Conservation (phyloP, 1,140 invertebrate species). For the Tetramorium alpestre region DNA sequence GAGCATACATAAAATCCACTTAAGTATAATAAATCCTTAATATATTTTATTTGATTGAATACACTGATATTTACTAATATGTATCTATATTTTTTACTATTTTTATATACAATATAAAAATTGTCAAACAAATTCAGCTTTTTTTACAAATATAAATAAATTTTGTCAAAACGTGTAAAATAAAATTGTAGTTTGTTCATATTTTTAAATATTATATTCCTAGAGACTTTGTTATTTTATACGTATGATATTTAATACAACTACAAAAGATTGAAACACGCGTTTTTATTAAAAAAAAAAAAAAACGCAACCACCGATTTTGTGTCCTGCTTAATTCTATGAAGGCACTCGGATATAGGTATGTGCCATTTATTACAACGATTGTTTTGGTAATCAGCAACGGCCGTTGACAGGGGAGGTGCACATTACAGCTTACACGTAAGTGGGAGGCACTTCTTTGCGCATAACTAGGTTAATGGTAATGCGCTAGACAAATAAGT, state of each 20-base stretch:
- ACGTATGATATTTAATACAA: neutral
- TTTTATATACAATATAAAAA: neutral
- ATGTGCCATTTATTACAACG: conserved; percentile 22
- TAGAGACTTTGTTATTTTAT: neutral
- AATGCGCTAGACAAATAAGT: conserved; percentile 60
- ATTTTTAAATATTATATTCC: neutral
- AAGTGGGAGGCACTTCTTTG: conserved; percentile 44
- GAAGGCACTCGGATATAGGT: neutral
- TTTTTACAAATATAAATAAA: neutral
- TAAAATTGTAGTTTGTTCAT: neutral
- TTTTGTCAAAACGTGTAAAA: neutral
- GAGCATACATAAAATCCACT: neutral
- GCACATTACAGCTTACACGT: conserved; percentile 28
- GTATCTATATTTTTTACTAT: neutral
- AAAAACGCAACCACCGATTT: neutral
- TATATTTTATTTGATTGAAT: neutral
- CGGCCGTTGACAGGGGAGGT: conserved; percentile 4
- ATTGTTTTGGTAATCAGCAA: conserved; percentile 24
- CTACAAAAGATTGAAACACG: neutral
- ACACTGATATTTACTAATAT: neutral
- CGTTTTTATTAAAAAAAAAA: neutral
- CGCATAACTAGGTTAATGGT: conserved; percentile 50
- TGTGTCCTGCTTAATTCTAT: neutral
- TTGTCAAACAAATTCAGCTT: neutral
- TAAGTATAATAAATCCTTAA: neutral